phyloP scores from a whole-genome alignment of 2,888 invertebrate species.

The Scrobipalpa atriplicella region DNA sequence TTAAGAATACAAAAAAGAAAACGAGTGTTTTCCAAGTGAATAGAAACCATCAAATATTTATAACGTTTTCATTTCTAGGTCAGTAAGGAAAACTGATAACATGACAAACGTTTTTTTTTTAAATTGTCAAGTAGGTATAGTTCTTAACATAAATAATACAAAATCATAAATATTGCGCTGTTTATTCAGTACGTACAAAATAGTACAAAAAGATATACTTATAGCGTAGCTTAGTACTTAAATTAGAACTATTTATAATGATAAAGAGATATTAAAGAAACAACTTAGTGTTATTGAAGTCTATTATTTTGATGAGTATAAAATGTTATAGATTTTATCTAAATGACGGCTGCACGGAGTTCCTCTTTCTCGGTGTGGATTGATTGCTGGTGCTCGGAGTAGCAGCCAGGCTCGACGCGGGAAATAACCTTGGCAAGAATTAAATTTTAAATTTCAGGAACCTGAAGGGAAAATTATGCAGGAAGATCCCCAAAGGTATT shows the following conservation, averaged over 20 bases:
- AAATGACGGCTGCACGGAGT: constrained; percentile 32
- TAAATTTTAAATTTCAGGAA: too few species aligned
- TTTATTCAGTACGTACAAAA: too few species aligned
- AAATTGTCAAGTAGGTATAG: not conserved
- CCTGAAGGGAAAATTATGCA: too few species aligned
- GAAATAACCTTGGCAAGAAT: constrained; percentile 53
- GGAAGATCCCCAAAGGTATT: too few species aligned
- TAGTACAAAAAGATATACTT: not conserved
- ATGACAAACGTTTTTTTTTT: not conserved
- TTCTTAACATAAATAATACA: not conserved
- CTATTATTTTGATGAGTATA: too few species aligned
- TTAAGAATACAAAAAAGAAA: not conserved
- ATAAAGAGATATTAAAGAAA: too few species aligned
- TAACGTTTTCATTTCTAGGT: not conserved
- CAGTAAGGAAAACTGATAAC: not conserved
- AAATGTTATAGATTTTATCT: not conserved
- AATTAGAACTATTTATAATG: too few species aligned
- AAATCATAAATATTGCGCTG: too few species aligned
- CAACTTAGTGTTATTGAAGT: too few species aligned
- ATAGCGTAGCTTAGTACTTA: too few species aligned
- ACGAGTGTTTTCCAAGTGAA: too few species aligned
- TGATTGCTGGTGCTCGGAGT: constrained; percentile 58
- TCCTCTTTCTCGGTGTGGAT: constrained; percentile 55
- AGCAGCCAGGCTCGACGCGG: constrained; percentile 49
- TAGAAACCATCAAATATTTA: not conserved